These are phyloP conservation scores for Rotaria socialis DNA, from an alignment of 2,888 invertebrate genomes.

Conservation along the genomic window DNA sequence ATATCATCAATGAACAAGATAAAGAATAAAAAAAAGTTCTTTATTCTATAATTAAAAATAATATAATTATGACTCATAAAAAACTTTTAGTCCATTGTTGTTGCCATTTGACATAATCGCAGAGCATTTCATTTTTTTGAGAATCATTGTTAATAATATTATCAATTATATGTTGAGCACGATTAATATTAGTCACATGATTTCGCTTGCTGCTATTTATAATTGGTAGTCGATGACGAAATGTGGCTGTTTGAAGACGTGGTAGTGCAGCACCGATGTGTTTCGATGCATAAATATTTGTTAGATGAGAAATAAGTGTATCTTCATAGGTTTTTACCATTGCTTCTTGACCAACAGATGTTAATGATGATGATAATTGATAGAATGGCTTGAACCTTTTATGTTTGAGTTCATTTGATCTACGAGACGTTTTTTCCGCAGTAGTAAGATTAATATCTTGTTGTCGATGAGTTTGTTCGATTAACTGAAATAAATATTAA, in stretches of 20 bases:
- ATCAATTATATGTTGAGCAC: neutral
- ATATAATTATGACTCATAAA: neutral
- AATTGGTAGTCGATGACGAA: neutral
- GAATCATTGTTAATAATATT: neutral
- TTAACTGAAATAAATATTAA: neutral
- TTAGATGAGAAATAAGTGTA: neutral
- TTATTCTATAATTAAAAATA: neutral
- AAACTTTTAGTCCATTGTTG: neutral
- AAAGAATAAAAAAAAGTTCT: neutral
- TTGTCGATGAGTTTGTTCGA: neutral
- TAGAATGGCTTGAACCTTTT: neutral
- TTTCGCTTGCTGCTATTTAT: neutral
- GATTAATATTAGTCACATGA: neutral
- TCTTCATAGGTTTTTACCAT: conserved; percentile 1
- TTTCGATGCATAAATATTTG: neutral
- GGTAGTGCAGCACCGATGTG: neutral
- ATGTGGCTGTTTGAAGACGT: neutral
- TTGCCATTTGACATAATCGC: neutral
- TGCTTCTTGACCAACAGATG: neutral
- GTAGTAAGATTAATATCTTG: neutral
- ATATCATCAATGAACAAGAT: no score
- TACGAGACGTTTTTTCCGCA: neutral
- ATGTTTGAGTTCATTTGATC: neutral
- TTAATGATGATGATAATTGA: conserved; percentile 2
- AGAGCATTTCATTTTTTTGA: neutral